Base-by-base conservation (phyloP, 2,113 vertebrate genomes). In the Odontophorus gujanensis region DNA sequence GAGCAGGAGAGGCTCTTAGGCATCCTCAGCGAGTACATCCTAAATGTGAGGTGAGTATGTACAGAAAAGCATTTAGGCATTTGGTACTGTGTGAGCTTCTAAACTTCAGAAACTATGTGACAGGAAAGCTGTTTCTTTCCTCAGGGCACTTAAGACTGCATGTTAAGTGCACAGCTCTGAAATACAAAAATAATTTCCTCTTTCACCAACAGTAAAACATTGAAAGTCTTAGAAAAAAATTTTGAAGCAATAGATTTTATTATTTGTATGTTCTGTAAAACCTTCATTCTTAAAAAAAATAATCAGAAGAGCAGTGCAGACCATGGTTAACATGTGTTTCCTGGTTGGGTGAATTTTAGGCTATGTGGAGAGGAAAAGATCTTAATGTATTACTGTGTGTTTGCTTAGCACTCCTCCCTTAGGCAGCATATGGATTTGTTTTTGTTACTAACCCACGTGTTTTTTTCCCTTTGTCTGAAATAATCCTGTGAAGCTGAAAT, bases 361-460 rank as follows among this genome's bases (percentile, higher is more conserved):
- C 51, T 71, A 58, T 22, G 38, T 92, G 24, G 18, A 85, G 51
- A 92, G 51, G 45, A 79, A 90, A 76, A 81, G 9, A 73, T 38
- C 69, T 92, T 85, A 71, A 91, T 47, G 28, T 67, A n/a, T 84
- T 43, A 17, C 58, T 78, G 53, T 48, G 50, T 76, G 32, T 88
- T 96, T 96, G 66, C 80, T 81, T 92, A 94, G 77, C 26, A 66
- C 68, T 92, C 75, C 59, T 96, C 81, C 95, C 94, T 86, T 93
- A 96, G 95, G 93, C 85, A 90, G 75, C 57, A 38, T 87, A 94
- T 73, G 78, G 90, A 92, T 96, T 94, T 95, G 82, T 10, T 94
- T 91, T 77, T 81, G 40, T 92, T 94, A 83, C 80, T 75, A 63
- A 51, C 21, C 9, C 4, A 0, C 34, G 32, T 68, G 36, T 77